These are phyloP conservation scores for Temnothorax curvispinosus DNA, from an alignment of 1,140 invertebrate genomes.

Conservation along the genomic window DNA sequence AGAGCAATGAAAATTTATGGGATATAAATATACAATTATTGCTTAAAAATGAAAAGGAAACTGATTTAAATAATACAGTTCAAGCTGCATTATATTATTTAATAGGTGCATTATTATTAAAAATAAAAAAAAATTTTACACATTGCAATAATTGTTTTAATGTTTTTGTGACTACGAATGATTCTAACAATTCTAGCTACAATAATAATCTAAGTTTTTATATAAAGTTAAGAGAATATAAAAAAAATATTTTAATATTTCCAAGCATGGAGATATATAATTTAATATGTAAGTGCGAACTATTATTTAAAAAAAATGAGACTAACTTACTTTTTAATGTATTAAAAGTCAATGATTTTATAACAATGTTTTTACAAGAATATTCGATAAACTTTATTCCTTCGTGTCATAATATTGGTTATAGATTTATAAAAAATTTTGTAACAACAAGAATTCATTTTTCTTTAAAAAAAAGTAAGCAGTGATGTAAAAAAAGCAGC, in stretches of 20 bases:
- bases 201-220: neutral
- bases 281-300: neutral
- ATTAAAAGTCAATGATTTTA: neutral
- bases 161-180: neutral
- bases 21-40: too few species aligned
- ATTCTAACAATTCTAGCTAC: neutral
- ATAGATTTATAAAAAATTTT: slow-evolving; percentile 1
- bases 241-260: slow-evolving; percentile 13
- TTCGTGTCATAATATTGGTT: neutral
- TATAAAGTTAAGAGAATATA: slow-evolving; percentile 2
- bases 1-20: too few species aligned
- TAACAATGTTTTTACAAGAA: neutral
- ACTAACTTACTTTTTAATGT: neutral
- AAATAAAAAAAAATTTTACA: neutral
- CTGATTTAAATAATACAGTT: neutral
- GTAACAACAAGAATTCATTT: neutral
- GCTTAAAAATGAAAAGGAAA: too few species aligned
- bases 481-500: neutral
- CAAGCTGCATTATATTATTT: slow-evolving; percentile 8
- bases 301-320: slow-evolving; percentile 10
- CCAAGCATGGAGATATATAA: neutral
- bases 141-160: slow-evolving; percentile 12
- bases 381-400: neutral
- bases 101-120: neutral
- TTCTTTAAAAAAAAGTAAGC: neutral